Evolutionary conservation across 2,888 invertebrate genomes (phyloP), one percentile per base, ranked within the genome.

Genomic region (Nemurella pictetii): DNA sequence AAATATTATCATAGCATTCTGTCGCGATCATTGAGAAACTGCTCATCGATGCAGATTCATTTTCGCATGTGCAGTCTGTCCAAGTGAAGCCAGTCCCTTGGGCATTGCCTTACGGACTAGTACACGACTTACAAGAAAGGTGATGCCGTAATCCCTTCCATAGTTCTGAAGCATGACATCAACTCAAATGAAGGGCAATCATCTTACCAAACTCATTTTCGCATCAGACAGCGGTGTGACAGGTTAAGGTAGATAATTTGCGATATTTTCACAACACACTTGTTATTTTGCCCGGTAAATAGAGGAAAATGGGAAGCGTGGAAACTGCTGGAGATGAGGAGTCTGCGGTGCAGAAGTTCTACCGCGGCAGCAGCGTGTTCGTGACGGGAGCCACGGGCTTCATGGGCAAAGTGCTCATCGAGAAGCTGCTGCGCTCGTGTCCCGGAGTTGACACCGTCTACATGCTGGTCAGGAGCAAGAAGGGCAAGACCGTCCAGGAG

Each of bases 341-440:
- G 0, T 35, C 80, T n/a, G 36, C 15, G 4, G 32, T 80, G 32
- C 80, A 80, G 35, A 15, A 80, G 35, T 80, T 80, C 80, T 80
- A 80, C 80, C n/a, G 32, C 26, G 80, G 80, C 20, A n/a, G 32
- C 32, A 80, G 35, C 35, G 32, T 80, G n/a, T 80, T 80, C 35
- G 27, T 80, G 32, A 80, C 80, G 32, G 80, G 80, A 0, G 80
- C 80, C 26, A 80, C 80, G 0, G 80, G 80, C 15, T 32, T 36
- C 26, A 80, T 80, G 80, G 80, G 80, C 25, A 80, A 80, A 30
- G 80, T 80, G 32, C 80, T 80, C 35, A 26, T 80, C 20, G 80
- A 80, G 80, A 80, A 80, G 26, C 80, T 80, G 80, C 15, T 80
- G 3, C 30, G 80, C 2, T 80, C 80, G 15, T 80, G 80, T 35